phyloP scores from a whole-genome alignment of 2,113 vertebrate species.

The Bubo blakistoni region DNA sequence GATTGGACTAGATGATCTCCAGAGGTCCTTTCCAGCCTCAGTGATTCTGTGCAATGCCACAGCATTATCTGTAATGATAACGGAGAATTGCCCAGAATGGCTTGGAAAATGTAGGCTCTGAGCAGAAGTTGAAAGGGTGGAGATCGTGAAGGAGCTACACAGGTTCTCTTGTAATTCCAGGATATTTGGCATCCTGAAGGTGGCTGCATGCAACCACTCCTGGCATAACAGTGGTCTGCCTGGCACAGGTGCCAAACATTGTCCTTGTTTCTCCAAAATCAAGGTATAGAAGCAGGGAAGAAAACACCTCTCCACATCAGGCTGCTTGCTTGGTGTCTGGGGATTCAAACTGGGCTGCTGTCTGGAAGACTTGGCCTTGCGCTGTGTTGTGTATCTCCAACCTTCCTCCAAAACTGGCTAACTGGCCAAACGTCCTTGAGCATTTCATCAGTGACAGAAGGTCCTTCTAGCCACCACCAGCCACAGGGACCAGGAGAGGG shows the following conservation, averaged over 20 bases:
- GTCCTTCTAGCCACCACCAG: background rate
- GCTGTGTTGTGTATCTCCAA: background rate
- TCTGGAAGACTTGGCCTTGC: background rate
- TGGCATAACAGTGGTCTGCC: background rate
- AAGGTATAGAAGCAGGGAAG: fast-evolving
- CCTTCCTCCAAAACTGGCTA: background rate
- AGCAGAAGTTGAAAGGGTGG: background rate
- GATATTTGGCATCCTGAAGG: background rate
- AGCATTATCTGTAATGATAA: background rate
- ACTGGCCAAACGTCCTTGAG: background rate
- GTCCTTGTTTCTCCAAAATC: background rate
- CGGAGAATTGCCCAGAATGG: background rate
- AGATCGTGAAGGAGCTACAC: background rate
- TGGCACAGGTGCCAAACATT: background rate
- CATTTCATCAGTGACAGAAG: background rate
- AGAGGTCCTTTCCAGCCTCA: background rate
- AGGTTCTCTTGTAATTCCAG: background rate
- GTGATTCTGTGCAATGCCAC: background rate
- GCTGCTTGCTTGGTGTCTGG: background rate
- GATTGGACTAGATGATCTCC: background rate
- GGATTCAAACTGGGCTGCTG: background rate
- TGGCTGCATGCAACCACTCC: background rate
- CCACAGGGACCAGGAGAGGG: background rate
- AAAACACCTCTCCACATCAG: background rate
- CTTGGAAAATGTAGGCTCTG: background rate